phyloP scores from a whole-genome alignment of 2,888 invertebrate species.

The Tipula unca region DNA sequence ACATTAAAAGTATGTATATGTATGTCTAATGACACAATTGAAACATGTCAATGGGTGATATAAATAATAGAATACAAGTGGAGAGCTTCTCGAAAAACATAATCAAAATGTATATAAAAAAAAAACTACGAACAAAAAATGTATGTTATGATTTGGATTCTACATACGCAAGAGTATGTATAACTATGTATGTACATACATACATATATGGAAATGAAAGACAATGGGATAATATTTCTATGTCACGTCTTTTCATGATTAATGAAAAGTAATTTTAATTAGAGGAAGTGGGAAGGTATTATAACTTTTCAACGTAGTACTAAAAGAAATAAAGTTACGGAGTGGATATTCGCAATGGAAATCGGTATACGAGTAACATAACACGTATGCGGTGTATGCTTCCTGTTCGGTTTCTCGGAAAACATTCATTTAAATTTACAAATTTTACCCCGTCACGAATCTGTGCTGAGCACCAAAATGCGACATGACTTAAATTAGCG shows the following conservation, averaged over 20 bases:
- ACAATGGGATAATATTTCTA: background rate
- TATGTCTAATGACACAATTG: background rate
- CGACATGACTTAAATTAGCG: too few species aligned
- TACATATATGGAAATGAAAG: background rate
- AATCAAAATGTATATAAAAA: background rate
- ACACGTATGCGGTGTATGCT: background rate
- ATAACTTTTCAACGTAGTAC: background rate
- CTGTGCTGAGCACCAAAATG: too few species aligned
- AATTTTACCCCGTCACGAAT: too few species aligned
- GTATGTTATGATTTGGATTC: background rate
- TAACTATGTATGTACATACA: too few species aligned
- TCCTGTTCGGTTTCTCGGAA: too few species aligned
- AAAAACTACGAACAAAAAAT: background rate
- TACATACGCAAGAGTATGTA: background rate
- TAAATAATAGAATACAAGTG: background rate
- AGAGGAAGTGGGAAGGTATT: background rate
- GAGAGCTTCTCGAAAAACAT: background rate
- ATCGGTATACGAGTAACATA: background rate
- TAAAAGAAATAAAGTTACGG: too few species aligned
- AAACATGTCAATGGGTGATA: background rate
- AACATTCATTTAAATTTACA: too few species aligned
- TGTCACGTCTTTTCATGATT: slow-evolving; percentile 2
- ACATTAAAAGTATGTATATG: background rate
- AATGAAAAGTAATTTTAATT: slow-evolving; percentile 8
- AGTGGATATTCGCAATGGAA: background rate